These are phyloP conservation scores for Pangasius sanitwongsei DNA, from an alignment of 2,797 vertebrate species.

Conservation along the genomic window DNA sequence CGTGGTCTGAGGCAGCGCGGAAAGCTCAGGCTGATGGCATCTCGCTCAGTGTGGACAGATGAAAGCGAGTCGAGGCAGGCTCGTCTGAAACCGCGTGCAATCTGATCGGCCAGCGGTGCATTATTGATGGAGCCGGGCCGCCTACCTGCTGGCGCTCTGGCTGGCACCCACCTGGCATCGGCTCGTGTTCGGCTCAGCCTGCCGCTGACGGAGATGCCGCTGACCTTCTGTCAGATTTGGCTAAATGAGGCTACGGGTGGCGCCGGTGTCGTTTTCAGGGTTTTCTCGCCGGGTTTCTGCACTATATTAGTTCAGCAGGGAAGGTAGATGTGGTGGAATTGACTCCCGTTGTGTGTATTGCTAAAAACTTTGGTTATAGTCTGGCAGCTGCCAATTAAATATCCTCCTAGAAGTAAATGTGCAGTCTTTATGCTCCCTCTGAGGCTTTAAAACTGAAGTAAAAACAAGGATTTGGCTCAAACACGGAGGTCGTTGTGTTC, in stretches of 20 bases:
- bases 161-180: conserved; percentile 48
- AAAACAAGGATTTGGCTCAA: background rate
- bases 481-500: background rate
- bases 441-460: background rate
- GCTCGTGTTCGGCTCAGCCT: conserved; percentile 17
- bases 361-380: background rate
- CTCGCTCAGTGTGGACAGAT: conserved; percentile 39
- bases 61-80: conserved; percentile 61
- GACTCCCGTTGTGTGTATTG: background rate
- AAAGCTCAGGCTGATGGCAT: conserved; percentile 38
- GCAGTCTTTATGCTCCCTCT: background rate
- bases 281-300: background rate
- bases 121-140: conserved; percentile 79
- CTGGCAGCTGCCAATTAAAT: background rate
- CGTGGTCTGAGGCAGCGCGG: background rate
- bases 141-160: conserved; percentile 75
- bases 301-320: background rate
- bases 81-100: conserved; percentile 54
- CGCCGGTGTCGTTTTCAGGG: conserved; percentile 5
- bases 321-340: background rate
- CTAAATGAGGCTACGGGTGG: conserved; percentile 13
- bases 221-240: conserved; percentile 31
- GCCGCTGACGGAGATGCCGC: background rate
- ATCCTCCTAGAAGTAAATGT: background rate
- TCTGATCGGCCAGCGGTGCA: conserved; percentile 74